Percentiles rank a stretch among this genome's conserved stretches.
Evolutionary conservation across 2,113 vertebrate species (phyloP).

Genomic region (Genyomyrus donnyi): DNA sequence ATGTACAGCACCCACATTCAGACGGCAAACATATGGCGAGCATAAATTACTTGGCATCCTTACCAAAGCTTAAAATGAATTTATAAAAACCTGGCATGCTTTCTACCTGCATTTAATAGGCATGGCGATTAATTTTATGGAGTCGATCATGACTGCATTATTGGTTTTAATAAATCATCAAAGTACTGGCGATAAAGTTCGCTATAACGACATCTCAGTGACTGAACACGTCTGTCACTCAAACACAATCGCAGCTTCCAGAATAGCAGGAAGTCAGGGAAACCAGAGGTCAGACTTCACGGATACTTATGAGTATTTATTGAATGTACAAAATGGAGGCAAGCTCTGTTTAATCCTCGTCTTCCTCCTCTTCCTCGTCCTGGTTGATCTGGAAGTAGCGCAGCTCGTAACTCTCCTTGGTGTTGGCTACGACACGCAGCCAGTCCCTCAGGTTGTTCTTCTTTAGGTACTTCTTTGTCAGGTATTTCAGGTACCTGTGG

Average conservation of each 20-base stretch:
- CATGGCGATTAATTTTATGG: not conserved
- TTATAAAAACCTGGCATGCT: not conserved
- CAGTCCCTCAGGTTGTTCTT: conserved; percentile 76
- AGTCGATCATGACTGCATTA: not conserved
- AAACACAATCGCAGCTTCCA: not conserved
- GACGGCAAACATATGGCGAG: not conserved
- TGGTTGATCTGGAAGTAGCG: conserved; percentile 84
- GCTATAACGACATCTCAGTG: not conserved
- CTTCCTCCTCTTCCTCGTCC: conserved; percentile 76
- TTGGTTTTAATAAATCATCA: not conserved
- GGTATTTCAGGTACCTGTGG: conserved; percentile 76
- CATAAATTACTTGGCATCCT: not conserved
- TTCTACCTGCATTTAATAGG: not conserved
- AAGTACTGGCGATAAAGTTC: not conserved
- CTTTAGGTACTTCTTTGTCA: conserved; percentile 83
- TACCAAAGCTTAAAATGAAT: not conserved
- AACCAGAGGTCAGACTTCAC: conserved; percentile 1
- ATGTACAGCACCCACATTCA: not conserved
- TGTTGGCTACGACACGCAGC: conserved; percentile 76
- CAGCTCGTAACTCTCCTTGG: conserved; percentile 74
- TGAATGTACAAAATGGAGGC: conserved; percentile 34
- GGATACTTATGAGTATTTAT: conserved; percentile 35
- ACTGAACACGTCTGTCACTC: not conserved
- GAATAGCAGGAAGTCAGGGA: not conserved
- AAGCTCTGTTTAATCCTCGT: conserved; percentile 65